Base-by-base conservation (phyloP, 1,140 invertebrate genomes). In the Proctacanthus coquilletti region DNA sequence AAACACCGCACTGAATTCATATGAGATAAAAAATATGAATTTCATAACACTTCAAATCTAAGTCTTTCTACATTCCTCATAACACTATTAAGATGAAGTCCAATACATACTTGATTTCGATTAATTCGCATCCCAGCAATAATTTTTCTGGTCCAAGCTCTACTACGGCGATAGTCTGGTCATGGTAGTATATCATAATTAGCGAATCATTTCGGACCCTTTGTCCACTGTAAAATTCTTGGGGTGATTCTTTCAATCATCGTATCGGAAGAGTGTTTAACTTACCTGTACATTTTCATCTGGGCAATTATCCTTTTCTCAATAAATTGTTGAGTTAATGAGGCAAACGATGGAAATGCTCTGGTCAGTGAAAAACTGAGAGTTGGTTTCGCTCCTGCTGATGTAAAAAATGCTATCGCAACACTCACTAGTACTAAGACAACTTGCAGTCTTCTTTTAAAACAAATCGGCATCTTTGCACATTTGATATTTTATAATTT, bases 81-180 rank as follows among this genome's bases (percentile, higher is more conserved):
- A n/a, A n/a, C n/a, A n/a, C n/a, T n/a, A 27, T 27, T 27, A 27
- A 27, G 23, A 27, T 27, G 13, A 8, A 27, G 23, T 27, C 18
- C 5, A 20, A 31, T 42, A 75, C 77, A 77, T 61, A 87, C 84
- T 77, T 77, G 43, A 82, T 79, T 68, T 88, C 84, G 42, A 86
- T 79, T 39, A 88, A 66, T 58, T 84, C 78, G 51, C 84, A 88
- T 48, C 79, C 75, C 14, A 77, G 64, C 9, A 83, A 58, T 40
- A 80, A 60, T 47, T 74, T 74, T 40, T 68, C 59, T 18, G 67
- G 60, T 3, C 74, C 73, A 21, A 80, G 63, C 50, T 84, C 81
- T 5, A 84, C 72, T 5, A 86, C 70, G 3, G 81, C 82, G 13
- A 86, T 73, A 1, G 83, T 81, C 60, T 83, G 78, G 48, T 84